Conservation (phyloP, 2,797 vertebrate species). For the Lindbergichthys nudifrons region DNA sequence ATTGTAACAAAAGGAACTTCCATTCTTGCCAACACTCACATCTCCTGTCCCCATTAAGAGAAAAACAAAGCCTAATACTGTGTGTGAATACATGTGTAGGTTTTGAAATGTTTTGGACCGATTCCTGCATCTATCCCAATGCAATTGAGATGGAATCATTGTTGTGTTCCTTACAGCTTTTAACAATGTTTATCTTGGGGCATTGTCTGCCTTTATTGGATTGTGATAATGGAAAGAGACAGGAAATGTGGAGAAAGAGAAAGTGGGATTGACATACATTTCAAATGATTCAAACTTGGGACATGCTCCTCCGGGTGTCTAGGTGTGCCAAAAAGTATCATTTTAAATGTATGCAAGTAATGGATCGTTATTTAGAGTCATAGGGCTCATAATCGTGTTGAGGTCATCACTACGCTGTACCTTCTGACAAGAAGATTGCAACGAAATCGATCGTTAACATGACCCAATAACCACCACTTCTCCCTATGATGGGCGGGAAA, state of each 20-base stretch:
- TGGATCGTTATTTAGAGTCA: neutral
- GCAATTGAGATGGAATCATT: neutral
- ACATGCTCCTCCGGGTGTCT: too few relatives aligned
- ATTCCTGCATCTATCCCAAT: neutral
- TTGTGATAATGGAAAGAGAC: too few relatives aligned
- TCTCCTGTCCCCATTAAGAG: too few relatives aligned
- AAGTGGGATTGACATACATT: too few relatives aligned
- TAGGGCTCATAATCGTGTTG: conserved; percentile 12
- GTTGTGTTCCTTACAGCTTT: neutral
- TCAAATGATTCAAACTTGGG: too few relatives aligned
- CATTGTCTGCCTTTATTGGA: too few relatives aligned
- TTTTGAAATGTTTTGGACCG: neutral
- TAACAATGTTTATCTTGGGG: neutral
- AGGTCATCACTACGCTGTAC: neutral
- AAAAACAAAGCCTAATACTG: neutral
- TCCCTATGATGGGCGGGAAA: conserved; percentile 45
- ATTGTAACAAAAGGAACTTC: neutral
- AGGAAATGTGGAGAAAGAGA: too few relatives aligned
- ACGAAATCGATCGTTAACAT: conserved; percentile 53
- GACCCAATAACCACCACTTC: conserved; percentile 44
- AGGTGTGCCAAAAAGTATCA: too few relatives aligned
- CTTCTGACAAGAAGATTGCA: conserved; percentile 28
- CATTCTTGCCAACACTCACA: neutral
- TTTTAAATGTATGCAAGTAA: neutral
- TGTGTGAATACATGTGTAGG: neutral